Evolutionary conservation across 1,140 invertebrate species (phyloP).

Genomic region (Aphidius gifuensis): DNA sequence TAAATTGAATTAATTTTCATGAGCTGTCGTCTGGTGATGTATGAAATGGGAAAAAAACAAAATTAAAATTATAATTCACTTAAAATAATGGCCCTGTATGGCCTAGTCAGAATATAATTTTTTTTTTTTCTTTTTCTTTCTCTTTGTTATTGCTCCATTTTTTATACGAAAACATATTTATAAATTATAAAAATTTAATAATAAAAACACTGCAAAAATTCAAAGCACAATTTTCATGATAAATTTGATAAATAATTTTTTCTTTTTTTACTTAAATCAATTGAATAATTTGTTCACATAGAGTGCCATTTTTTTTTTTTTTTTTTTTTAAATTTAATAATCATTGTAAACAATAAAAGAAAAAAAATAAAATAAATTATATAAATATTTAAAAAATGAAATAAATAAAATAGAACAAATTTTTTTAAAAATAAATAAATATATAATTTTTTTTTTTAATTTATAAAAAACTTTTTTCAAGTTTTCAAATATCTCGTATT

Average conservation of each 20-base stretch:
- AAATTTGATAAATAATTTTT: too few relatives aligned
- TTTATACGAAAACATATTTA: conserved; percentile 34
- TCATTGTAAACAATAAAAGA: conserved; percentile 6
- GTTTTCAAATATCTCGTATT: conserved; percentile 16
- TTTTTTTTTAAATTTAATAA: conserved; percentile 9
- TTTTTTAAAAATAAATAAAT: conserved; percentile 5
- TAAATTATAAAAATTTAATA: conserved; percentile 2
- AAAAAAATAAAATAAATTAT: conserved; percentile 26
- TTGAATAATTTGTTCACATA: conserved; percentile 32
- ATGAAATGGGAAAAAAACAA: too few relatives aligned
- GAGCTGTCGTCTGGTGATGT: too few relatives aligned
- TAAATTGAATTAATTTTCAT: too few relatives aligned
- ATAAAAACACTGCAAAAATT: background rate
- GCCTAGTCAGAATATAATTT: too few relatives aligned
- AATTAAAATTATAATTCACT: too few relatives aligned
- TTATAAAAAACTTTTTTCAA: background rate
- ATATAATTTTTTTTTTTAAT: background rate
- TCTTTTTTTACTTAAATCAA: background rate
- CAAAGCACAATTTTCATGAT: too few relatives aligned
- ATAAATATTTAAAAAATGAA: conserved; percentile 19
- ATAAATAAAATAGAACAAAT: conserved; percentile 16
- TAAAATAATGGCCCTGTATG: too few relatives aligned
- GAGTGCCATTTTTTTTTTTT: conserved; percentile 38
- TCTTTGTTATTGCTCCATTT: conserved; percentile 1
- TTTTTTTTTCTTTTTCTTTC: conserved; percentile 11